Percentiles rank a stretch among this genome's conserved stretches.
phyloP scores from a whole-genome alignment of 2,888 invertebrate genomes.

The Dione juno region DNA sequence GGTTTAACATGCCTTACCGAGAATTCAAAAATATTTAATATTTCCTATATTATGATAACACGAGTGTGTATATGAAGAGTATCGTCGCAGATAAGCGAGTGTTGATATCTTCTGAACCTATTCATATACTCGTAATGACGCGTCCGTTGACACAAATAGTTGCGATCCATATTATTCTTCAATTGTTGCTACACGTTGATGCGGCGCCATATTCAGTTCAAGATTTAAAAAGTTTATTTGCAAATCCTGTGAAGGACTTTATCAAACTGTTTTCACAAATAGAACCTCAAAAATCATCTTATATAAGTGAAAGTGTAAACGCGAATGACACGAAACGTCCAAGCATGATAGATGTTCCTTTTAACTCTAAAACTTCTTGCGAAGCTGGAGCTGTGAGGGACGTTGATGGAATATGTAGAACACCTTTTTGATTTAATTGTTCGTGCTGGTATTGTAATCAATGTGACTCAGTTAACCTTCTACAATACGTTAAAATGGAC shows the following conservation, averaged over 20 bases:
- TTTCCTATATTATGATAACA: conserved; percentile 31
- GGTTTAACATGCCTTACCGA: neutral
- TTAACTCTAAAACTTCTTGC: conserved; percentile 57
- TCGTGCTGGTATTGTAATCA: conserved; percentile 42
- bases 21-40: neutral
- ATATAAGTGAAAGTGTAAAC: conserved; percentile 24
- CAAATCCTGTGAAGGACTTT: conserved; percentile 70
- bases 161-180: conserved; percentile 61
- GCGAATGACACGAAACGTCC: conserved; percentile 39
- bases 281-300: conserved; percentile 20
- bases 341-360: conserved; percentile 70
- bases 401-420: conserved; percentile 66
- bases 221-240: conserved; percentile 64
- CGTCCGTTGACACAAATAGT: conserved; percentile 64
- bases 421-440: conserved; percentile 61
- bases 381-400: conserved; percentile 57
- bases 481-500: conserved; percentile 63
- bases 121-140: conserved; percentile 71
- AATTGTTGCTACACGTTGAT: conserved; percentile 57
- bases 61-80: conserved; percentile 37
- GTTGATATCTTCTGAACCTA: conserved; percentile 62
- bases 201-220: conserved; percentile 57
- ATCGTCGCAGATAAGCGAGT: conserved; percentile 47
- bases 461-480: conserved; percentile 58
- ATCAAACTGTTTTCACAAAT: conserved; percentile 47